Evolutionary conservation across 2,113 vertebrate species (phyloP), one percentile per base, ranked within the genome.

Genomic region (Colinus virginianus): DNA sequence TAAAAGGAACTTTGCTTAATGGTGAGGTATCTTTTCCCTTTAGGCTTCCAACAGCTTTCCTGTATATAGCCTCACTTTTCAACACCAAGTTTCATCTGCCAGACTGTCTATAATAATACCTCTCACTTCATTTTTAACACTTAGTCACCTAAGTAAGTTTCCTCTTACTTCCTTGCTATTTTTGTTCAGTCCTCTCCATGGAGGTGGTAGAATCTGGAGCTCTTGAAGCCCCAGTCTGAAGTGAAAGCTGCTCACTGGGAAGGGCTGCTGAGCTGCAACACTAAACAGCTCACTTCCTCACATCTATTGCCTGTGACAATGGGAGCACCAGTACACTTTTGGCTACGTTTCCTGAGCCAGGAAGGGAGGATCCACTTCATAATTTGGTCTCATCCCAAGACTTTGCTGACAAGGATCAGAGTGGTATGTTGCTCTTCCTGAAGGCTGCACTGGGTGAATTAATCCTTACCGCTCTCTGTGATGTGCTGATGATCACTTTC

Each of bases 31-130:
- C 66, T 90, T 87, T 71, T 68, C 6, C 74, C 32, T 58, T 81
- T 84, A 87, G 66, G 48, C 66, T 90, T 46, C 77, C 74, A 92
- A 49, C 9, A 93, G 40, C 43, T 84, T 95, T 90, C 58, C 69
- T 2, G 0, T 58, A 64, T 42, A 62, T 61, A 88, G 86, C 90
- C 51, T 90, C 26, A 71, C 90, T 87, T 91, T 91, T 86, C 79
- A 91, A 75, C 25, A 49, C 34, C 8, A 36, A 2, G 26, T 93
- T 86, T 88, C 7, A 15, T 86, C 69, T 86, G 71, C 64, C 15
- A 75, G 42, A 25, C 56, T 84, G 64, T 22, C 74, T 88, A 11
- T 67, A 70, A 66, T 85, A 91, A 51, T 53, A 38, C 28, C 11
- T 72, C 84, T 46, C n/a, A 15, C 28, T 90, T 83, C 9, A 8